These are phyloP conservation scores for Entelurus aequoreus DNA, from an alignment of 2,113 vertebrate species.

Conservation along the genomic window DNA sequence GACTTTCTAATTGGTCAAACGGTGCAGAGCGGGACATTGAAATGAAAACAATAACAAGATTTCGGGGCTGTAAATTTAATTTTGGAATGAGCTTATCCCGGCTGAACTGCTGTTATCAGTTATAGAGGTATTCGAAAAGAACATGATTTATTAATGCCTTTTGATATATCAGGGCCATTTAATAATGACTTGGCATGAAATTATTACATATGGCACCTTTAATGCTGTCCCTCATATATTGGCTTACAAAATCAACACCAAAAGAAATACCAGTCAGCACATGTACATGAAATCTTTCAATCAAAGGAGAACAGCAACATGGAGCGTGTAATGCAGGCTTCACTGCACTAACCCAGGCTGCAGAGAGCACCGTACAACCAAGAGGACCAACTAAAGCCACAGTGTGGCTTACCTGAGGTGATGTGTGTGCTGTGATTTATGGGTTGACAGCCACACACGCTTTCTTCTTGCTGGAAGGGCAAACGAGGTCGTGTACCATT, in stretches of 20 bases:
- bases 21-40: no score
- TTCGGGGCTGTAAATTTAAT: no score
- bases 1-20: no score
- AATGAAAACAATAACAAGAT: no score
- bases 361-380: slow-evolving; percentile 51
- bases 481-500: slow-evolving; percentile 43
- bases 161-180: no score
- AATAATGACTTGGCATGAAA: no score
- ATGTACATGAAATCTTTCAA: slow-evolving; percentile 8
- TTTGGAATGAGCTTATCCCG: no score
- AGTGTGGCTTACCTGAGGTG: slow-evolving; percentile 61
- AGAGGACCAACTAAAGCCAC: slow-evolving; percentile 66
- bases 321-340: slow-evolving; percentile 46
- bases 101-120: no score
- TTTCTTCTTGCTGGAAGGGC: slow-evolving; percentile 47
- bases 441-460: slow-evolving; percentile 44
- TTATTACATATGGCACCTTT: slow-evolving; percentile 9
- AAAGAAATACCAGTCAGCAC: not conserved
- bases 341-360: slow-evolving; percentile 48
- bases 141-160: no score
- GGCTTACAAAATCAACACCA: slow-evolving; percentile 9
- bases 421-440: slow-evolving; percentile 48
- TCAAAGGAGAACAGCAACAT: slow-evolving; percentile 31
- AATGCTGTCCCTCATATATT: slow-evolving; percentile 36
- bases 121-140: no score